Percentiles rank a stretch among this genome's conserved stretches.
These are phyloP conservation scores for Hypomecis atomaria DNA, from an alignment of 2,888 invertebrate genomes.

Conservation along the genomic window DNA sequence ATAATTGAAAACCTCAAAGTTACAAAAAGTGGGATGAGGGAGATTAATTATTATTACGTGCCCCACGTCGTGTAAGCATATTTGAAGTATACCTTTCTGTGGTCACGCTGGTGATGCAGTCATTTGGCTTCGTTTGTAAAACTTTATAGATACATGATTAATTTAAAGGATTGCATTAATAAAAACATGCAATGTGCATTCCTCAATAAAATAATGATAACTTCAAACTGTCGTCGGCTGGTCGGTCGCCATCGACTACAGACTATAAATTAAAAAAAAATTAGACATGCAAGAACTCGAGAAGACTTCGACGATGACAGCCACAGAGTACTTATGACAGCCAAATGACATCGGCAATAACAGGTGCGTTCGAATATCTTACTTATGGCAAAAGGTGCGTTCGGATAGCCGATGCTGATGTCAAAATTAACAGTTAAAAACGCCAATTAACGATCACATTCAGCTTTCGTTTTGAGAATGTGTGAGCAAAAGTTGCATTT, in stretches of 20 bases:
- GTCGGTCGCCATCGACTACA: constrained; percentile 59
- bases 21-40: constrained; percentile 68
- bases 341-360: no score
- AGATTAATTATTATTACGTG: constrained; percentile 64
- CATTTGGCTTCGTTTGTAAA: constrained; percentile 54
- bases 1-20: constrained; percentile 69
- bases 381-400: no score
- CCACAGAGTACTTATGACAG: neutral
- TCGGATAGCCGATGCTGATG: no score
- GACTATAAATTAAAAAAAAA: neutral
- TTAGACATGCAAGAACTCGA: neutral
- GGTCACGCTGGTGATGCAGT: constrained; percentile 46
- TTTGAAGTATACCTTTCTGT: constrained; percentile 47
- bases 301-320: neutral
- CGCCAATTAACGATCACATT: no score
- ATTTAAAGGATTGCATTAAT: constrained; percentile 53
- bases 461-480: no score
- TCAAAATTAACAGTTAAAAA: no score
- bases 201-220: constrained; percentile 54
- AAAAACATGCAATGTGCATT: constrained; percentile 67
- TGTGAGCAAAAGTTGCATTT: no score
- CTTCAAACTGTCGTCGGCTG: constrained; percentile 69
- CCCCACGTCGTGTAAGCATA: constrained; percentile 59
- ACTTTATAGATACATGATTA: constrained; percentile 59
- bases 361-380: no score